phyloP scores from a whole-genome alignment of 1,140 invertebrate species.

The Leptinotarsa texana region DNA sequence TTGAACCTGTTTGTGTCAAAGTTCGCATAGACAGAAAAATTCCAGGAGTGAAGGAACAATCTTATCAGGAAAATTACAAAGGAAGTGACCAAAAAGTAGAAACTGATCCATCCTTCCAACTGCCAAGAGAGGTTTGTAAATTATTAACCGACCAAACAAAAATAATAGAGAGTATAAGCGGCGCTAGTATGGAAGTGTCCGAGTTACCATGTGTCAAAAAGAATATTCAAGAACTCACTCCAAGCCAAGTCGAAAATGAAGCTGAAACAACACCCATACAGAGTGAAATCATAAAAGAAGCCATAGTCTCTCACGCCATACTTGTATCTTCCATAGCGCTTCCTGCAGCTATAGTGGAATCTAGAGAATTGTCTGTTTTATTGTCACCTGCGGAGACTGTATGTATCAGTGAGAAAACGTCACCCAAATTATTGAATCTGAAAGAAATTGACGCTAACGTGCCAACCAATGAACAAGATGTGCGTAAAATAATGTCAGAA shows the following conservation, averaged over 20 bases:
- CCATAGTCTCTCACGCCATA: constrained; percentile 42
- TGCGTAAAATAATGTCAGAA: constrained; percentile 58
- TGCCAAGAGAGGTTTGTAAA: constrained; percentile 23
- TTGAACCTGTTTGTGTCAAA: constrained; percentile 39
- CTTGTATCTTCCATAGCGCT: constrained; percentile 44
- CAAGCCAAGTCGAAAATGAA: not conserved
- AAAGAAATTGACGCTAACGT: constrained; percentile 26
- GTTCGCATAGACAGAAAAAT: constrained; percentile 9
- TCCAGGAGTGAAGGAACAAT: not conserved
- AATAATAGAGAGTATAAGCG: constrained; percentile 34
- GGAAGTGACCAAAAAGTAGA: not conserved
- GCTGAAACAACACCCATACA: constrained; percentile 9
- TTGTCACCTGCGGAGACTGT: constrained; percentile 9
- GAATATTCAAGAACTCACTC: not conserved
- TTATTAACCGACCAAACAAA: constrained; percentile 33
- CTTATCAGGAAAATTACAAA: not conserved
- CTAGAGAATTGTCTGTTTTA: constrained; percentile 29
- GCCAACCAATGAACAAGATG: constrained; percentile 51
- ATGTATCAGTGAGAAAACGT: constrained; percentile 20
- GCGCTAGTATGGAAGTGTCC: constrained; percentile 25
- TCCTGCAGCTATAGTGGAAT: constrained; percentile 34
- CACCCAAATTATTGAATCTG: constrained; percentile 32
- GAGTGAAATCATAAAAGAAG: constrained; percentile 44
- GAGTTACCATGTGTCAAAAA: constrained; percentile 36
- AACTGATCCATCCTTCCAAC: not conserved